Percentiles rank a stretch among this genome's conserved stretches.
These are phyloP conservation scores for Magallana nippona DNA, from an alignment of 2,888 invertebrate genomes.

Conservation along the genomic window DNA sequence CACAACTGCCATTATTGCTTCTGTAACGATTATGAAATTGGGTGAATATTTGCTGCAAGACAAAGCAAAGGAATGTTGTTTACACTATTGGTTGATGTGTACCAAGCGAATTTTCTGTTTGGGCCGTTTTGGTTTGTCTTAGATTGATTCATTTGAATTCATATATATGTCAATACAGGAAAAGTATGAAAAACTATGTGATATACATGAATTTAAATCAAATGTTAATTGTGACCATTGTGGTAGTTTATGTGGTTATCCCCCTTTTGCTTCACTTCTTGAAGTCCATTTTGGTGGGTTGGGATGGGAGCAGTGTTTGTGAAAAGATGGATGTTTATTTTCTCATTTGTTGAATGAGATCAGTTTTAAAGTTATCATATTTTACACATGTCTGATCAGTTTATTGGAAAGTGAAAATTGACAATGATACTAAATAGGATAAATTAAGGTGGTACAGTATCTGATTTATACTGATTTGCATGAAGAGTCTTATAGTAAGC, in stretches of 20 bases:
- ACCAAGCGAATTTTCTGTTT: background rate
- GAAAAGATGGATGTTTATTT: no score
- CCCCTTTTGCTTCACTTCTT: background rate
- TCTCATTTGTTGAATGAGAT: no score
- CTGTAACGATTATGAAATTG: background rate
- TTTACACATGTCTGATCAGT: no score
- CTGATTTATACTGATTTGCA: no score
- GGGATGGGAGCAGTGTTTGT: no score
- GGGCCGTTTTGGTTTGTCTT: background rate
- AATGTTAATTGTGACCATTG: background rate
- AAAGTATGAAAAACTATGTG: background rate
- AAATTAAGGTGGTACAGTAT: no score
- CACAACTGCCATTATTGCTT: background rate
- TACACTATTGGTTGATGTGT: background rate
- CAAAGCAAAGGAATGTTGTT: slow-evolving; percentile 33
- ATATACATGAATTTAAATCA: background rate
- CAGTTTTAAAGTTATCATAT: no score
- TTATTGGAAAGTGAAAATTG: no score
- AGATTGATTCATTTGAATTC: background rate
- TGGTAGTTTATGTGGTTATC: slow-evolving; percentile 6
- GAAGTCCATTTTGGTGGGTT: no score
- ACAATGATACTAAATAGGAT: no score
- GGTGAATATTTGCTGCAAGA: background rate
- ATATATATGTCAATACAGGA: no score
- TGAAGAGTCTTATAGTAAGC: no score